phyloP scores from a whole-genome alignment of 2,888 invertebrate species.

The Unio pictorum region DNA sequence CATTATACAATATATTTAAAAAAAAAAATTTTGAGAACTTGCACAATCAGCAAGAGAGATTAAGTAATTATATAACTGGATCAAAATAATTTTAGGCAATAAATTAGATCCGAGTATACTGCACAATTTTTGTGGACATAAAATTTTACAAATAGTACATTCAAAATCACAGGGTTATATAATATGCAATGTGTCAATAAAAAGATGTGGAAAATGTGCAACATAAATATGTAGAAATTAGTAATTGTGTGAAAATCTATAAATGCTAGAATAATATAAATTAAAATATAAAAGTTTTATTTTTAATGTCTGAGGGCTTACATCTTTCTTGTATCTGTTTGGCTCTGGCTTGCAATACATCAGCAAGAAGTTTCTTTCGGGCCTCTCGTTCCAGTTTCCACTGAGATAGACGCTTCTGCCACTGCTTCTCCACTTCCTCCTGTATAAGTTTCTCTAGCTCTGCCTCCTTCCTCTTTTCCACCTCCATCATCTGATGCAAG shows the following conservation, averaged over 20 bases:
- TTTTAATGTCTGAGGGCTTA: slow-evolving; percentile 40
- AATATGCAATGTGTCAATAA: no score
- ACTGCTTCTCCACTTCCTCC: slow-evolving; percentile 67
- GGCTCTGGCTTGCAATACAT: slow-evolving; percentile 63
- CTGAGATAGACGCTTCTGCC: slow-evolving; percentile 68
- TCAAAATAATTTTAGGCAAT: no score
- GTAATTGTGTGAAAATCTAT: slow-evolving; percentile 1
- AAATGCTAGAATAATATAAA: background rate
- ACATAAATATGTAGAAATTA: no score
- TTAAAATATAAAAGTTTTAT: background rate
- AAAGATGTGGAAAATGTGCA: no score
- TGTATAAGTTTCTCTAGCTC: slow-evolving; percentile 67
- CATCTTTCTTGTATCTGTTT: slow-evolving; percentile 66
- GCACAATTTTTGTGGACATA: no score
- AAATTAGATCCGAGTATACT: no score
- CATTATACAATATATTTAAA: no score
- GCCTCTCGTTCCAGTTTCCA: slow-evolving; percentile 67
- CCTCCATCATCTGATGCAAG: slow-evolving; percentile 60
- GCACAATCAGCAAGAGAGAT: no score
- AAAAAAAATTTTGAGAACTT: no score
- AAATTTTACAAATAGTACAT: no score
- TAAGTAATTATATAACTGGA: no score
- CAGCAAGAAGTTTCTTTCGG: slow-evolving; percentile 63
- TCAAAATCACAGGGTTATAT: no score
- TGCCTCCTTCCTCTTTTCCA: slow-evolving; percentile 62